Evolutionary conservation across 2,797 vertebrate genomes (phyloP), one percentile per base, ranked within the genome.

Genomic region (Poecilia velifera): DNA sequence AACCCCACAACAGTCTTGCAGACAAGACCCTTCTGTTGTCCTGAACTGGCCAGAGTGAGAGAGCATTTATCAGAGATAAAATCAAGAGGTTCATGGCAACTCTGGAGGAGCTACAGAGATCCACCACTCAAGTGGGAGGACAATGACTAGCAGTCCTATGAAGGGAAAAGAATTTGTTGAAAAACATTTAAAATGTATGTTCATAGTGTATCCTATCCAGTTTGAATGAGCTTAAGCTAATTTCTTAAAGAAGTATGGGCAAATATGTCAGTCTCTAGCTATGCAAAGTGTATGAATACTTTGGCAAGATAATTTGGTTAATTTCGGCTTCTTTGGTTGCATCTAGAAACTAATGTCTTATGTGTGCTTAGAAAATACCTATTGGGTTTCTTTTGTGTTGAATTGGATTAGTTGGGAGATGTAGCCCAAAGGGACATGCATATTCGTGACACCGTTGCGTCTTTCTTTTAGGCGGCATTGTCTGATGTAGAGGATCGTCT

Each of bases 401-500:
- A 73, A 25, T 43, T 80, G 76, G 71, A 43, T 78, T 51, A 82
- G 79, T 57, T 73, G 36, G 41, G 73, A 85, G 75, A 84, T 64
- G 51, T 76, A 84, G 83, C 82, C 86, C 41, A 45, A 36, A 83
- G 89, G 79, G 82, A 87, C 66, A 70, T 84, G 86, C 80, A 85
- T 88, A 89, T 90, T 91, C 80, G 88, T 84, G 87, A 90, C 84
- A 84, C 46, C 77, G 57, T 71, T 16, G 76, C 14, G 43, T 86
- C 82, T 88, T 83, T 82, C 78, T 87, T 72, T 84, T 8, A 28
- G 83, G 41, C 64, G 0, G 18, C 81, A 80, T 88, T 88, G 84
- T 91, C 78, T 91, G 77, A n/a, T 74, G 49, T 85, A 73, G 84
- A 84, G 87, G 81, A 82, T 89, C 84, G 75, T 90, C 90, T 90